Evolutionary conservation across 2,888 invertebrate genomes (phyloP), one percentile per base, ranked within the genome.

Genomic region (Julus scanicus): DNA sequence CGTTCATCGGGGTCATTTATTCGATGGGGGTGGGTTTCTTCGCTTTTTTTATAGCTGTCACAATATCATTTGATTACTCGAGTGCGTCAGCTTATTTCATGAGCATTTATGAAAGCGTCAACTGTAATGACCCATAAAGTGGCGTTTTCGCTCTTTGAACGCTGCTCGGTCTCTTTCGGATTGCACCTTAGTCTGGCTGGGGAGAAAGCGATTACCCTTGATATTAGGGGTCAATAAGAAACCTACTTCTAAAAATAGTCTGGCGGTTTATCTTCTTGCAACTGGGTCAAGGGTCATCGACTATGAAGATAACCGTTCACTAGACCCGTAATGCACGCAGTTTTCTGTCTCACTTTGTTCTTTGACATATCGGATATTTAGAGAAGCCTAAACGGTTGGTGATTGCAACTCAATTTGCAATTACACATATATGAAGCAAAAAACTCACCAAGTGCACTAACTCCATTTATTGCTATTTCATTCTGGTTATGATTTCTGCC

Each of bases 31-130:
- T 63, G 63, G n/a, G 63, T 71, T 71, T 71, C 20, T 9, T 20
- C 29, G 20, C 5, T 29, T 29, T 29, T 71, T 71, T 71, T 71
- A 71, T 71, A 71, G 71, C 71, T 9, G 71, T 1, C 29, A 71
- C 29, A 71, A 71, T 20, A 71, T 29, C 20, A 20, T 71, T 57
- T 71, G 71, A 71, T 71, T 71, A 71, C 71, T 20, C 71, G 71
- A 71, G 29, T 71, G 84, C 84, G 84, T 84, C 44, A 84, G 84
- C 20, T 84, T 84, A 84, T 84, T 84, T 84, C n/a, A 84, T 84
- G 44, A 84, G 40, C 44, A 48, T 84, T 84, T 48, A 84, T 15
- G 84, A 39, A 40, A 39, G 40, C 84, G 40, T 39, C 40, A n/a
- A 84, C 84, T 17, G 84, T 40, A 44, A 84, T 8, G 40, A 48